Evolutionary conservation across 2,888 invertebrate species (phyloP), one percentile per base, ranked within the genome.

Genomic region (Tinea pellionella): DNA sequence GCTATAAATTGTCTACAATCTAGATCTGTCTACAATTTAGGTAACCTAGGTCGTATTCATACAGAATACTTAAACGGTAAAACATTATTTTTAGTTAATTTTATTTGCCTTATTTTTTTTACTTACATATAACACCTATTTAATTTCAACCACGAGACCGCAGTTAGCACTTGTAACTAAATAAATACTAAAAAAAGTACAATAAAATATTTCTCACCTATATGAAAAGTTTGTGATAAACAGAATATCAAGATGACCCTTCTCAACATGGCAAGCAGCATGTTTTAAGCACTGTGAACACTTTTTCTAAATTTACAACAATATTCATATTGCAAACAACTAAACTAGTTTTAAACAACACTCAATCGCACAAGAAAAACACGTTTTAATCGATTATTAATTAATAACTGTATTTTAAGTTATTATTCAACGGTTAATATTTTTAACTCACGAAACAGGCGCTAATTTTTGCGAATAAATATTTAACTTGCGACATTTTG

Each of bases 301-400:
- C 47, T 47, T 15, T 18, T 47, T 1, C 47, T 47, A 47, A 47
- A 53, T 19, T 53, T 53, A 53, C 13, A 53, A 53, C 53, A 53
- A 24, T 6, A 16, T 53, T 53, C 53, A 53, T 53, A 53, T 53
- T 53, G 53, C 24, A 24, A 53, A 53, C 24, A 53, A 53, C 24
- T 16, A 53, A 53, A 24, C 24, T 53, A 53, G 18, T 53, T 53
- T 53, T 53, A 24, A 24, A 18, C 53, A 19, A 24, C 19, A 53
- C 47, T 15, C 16, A 47, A 16, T 1, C 37, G 37, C 37, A 37
- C 9, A 47, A 47, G 16, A 8, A 15, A 47, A 13, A 4, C 2
- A 6, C 6, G 47, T 47, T 47, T 15, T 47, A 47, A 47, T 13
- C n/a, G 16, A 47, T 47, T 15, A 47, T 47, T 47, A 47, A 47